A percentile compares a stretch with the other conserved stretches of the same genome.
Conservation (phyloP, 1,140 invertebrate species). For the Phortica variegata region DNA sequence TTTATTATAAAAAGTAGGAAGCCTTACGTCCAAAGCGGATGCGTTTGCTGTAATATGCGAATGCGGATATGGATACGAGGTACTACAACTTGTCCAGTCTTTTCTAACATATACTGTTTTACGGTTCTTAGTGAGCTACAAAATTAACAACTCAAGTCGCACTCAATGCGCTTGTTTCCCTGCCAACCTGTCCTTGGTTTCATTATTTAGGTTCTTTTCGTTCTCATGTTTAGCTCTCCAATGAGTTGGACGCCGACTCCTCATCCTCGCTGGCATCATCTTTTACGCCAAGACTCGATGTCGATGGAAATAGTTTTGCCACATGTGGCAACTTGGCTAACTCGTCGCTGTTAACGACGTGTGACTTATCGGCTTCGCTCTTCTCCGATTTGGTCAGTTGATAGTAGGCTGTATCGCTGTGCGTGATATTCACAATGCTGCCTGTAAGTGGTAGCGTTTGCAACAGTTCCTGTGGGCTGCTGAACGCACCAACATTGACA, state of each 20-base stretch:
- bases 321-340: slow-evolving; percentile 39
- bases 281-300: slow-evolving; percentile 13
- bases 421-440: slow-evolving; percentile 56
- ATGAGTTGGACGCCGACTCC: background rate
- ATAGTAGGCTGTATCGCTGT: slow-evolving; percentile 54
- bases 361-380: slow-evolving; percentile 36
- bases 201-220: too few relatives aligned
- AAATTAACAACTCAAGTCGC: too few relatives aligned
- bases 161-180: too few relatives aligned
- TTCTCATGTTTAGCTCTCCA: slow-evolving; percentile 16
- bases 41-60: too few relatives aligned
- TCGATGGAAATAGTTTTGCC: slow-evolving; percentile 36
- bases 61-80: too few relatives aligned
- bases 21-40: too few relatives aligned
- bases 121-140: too few relatives aligned
- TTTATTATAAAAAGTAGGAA: too few relatives aligned
- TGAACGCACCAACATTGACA: slow-evolving; percentile 57
- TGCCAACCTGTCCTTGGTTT: too few relatives aligned
- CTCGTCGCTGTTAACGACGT: slow-evolving; percentile 31
- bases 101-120: too few relatives aligned
- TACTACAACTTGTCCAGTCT: slow-evolving; percentile 38
- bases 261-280: slow-evolving; percentile 26
- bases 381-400: slow-evolving; percentile 44
- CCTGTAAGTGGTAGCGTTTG: slow-evolving; percentile 48
- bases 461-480: slow-evolving; percentile 47